Conservation (phyloP, 2,797 vertebrate genomes). For the Avahi laniger region DNA sequence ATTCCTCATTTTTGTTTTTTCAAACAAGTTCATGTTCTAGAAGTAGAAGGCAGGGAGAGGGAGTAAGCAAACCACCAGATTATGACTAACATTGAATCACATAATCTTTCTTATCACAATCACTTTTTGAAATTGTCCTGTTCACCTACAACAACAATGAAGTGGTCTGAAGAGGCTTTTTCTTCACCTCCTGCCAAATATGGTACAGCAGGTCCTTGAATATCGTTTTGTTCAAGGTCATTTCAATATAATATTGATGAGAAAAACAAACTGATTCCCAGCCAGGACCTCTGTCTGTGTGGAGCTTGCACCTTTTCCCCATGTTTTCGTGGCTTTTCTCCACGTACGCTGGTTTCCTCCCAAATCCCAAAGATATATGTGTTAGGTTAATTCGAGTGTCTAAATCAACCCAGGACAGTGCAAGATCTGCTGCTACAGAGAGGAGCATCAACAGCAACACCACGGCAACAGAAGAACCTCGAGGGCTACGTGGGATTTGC, state of each 20-base stretch:
- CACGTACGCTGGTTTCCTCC: background rate
- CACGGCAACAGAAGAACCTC: slow-evolving; percentile 92
- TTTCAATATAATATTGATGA: background rate
- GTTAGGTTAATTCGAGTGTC: background rate
- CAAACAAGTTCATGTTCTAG: background rate
- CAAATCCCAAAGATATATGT: background rate
- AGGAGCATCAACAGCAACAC: background rate
- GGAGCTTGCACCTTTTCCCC: background rate
- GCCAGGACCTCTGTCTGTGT: background rate
- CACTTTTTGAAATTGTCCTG: background rate
- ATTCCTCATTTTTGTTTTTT: background rate
- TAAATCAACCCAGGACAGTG: background rate
- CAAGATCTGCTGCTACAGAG: background rate
- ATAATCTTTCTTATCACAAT: background rate
- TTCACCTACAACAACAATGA: background rate
- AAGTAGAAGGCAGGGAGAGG: background rate
- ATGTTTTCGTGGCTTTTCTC: background rate
- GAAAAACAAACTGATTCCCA: background rate
- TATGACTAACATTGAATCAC: background rate
- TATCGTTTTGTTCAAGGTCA: background rate
- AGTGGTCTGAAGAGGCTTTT: background rate
- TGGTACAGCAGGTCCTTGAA: background rate
- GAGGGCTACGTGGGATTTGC: slow-evolving; percentile 97
- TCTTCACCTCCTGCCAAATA: background rate
- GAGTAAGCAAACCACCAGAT: background rate